Conservation (phyloP, 1,140 invertebrate genomes). For the Listronotus bonariensis region DNA sequence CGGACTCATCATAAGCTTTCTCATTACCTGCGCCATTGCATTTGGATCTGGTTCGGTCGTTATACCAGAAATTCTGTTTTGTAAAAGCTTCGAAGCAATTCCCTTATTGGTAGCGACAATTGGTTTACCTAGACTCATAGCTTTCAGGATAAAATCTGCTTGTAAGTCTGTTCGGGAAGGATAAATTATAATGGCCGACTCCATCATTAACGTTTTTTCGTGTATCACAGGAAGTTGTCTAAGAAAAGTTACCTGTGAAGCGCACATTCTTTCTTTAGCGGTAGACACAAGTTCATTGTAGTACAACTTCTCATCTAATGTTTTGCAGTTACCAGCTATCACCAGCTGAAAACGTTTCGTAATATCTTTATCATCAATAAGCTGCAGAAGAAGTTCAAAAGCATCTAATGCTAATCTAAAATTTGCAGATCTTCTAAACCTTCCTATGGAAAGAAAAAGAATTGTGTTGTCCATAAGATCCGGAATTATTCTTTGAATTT, state of each 20-base stretch:
- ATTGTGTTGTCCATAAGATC: conserved; percentile 45
- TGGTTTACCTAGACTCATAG: conserved; percentile 44
- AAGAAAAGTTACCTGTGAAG: conserved; percentile 48
- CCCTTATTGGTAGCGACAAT: conserved; percentile 48
- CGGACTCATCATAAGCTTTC: conserved; percentile 39
- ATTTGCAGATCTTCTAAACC: conserved; percentile 45
- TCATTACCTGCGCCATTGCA: conserved; percentile 47
- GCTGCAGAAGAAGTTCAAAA: conserved; percentile 42
- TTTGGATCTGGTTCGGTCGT: conserved; percentile 44
- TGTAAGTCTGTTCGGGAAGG: conserved; percentile 47
- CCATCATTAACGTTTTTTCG: conserved; percentile 49
- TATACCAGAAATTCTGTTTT: conserved; percentile 48
- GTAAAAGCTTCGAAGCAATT: conserved; percentile 43
- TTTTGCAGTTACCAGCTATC: conserved; percentile 47
- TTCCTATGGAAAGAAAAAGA: conserved; percentile 47
- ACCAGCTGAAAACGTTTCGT: conserved; percentile 46
- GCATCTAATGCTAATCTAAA: conserved; percentile 48
- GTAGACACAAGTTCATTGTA: conserved; percentile 44
- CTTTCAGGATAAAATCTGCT: conserved; percentile 45
- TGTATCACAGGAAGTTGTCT: conserved; percentile 45
- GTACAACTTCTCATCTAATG: conserved; percentile 38
- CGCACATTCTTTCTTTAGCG: conserved; percentile 43
- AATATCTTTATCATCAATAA: conserved; percentile 34
- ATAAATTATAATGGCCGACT: conserved; percentile 42
- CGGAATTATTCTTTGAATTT: conserved; percentile 47